Conservation (phyloP, 2,113 vertebrate species). For the Fulica atra region DNA sequence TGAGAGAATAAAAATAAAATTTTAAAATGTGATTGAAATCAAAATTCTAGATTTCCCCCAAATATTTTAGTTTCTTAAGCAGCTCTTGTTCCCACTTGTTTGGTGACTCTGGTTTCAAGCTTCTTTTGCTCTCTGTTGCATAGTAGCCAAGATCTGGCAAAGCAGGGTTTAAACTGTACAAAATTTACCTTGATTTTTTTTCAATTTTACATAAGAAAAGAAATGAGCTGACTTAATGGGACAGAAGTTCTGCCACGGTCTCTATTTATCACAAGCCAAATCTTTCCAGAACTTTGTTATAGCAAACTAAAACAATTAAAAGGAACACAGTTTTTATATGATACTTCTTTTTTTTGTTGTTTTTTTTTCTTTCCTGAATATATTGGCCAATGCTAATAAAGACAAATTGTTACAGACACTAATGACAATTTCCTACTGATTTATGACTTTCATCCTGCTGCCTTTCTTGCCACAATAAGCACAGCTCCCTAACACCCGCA, state of each 20-base stretch:
- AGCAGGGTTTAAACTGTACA: background rate
- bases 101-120: background rate
- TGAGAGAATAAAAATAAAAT: background rate
- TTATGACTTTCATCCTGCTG: conserved; percentile 1
- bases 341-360: background rate
- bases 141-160: background rate
- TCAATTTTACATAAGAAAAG: background rate
- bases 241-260: background rate
- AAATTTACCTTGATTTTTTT: background rate
- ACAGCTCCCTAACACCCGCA: background rate
- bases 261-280: background rate
- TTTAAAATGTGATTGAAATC: background rate
- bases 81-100: background rate
- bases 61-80: background rate
- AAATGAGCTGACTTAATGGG: background rate
- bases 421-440: conserved; percentile 15
- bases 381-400: background rate
- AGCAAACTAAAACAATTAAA: background rate
- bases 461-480: conserved; percentile 3
- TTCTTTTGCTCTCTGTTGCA: background rate
- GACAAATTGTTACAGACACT: background rate
- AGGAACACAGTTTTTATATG: background rate
- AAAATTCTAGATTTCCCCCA: background rate
- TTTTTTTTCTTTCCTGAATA: background rate
- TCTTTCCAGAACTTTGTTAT: background rate